phyloP scores from a whole-genome alignment of 2,113 vertebrate species.

The Lagenorhynchus albirostris region DNA sequence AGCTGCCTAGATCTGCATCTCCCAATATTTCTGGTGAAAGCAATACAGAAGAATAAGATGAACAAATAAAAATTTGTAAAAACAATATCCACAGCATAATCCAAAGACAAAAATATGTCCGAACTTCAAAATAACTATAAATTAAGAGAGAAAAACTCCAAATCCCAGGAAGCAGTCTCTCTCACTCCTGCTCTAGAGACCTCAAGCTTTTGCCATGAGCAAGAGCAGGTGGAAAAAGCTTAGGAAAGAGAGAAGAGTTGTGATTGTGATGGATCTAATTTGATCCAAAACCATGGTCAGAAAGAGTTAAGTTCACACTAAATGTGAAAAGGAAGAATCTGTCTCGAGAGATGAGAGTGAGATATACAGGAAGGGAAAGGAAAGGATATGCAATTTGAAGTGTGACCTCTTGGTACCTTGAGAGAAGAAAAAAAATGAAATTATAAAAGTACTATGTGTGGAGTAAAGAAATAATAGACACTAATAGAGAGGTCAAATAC shows the following conservation, averaged over 20 bases:
- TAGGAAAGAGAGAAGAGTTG: not conserved
- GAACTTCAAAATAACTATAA: not conserved
- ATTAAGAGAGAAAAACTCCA: not conserved
- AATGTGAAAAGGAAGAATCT: not conserved
- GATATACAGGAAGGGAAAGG: not conserved
- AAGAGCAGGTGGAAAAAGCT: not conserved
- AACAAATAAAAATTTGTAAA: not conserved
- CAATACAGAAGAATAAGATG: not conserved
- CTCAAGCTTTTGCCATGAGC: not conserved
- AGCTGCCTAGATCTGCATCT: not conserved
- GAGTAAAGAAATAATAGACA: not conserved
- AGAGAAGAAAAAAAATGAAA: not conserved
- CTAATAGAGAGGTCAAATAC: not conserved
- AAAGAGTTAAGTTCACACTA: not conserved
- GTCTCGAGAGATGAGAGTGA: not conserved
- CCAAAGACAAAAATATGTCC: not conserved
- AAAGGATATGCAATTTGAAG: not conserved
- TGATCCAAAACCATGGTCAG: not conserved
- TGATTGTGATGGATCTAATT: not conserved
- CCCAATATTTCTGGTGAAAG: not conserved
- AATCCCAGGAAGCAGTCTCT: not conserved
- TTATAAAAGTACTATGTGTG: not conserved
- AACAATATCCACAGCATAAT: not conserved
- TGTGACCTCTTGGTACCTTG: not conserved
- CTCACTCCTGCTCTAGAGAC: not conserved